A percentile compares a stretch with the other conserved stretches of the same genome.
Evolutionary conservation across 2,113 vertebrate genomes (phyloP).

Genomic region (Puffinus mauretanicus): DNA sequence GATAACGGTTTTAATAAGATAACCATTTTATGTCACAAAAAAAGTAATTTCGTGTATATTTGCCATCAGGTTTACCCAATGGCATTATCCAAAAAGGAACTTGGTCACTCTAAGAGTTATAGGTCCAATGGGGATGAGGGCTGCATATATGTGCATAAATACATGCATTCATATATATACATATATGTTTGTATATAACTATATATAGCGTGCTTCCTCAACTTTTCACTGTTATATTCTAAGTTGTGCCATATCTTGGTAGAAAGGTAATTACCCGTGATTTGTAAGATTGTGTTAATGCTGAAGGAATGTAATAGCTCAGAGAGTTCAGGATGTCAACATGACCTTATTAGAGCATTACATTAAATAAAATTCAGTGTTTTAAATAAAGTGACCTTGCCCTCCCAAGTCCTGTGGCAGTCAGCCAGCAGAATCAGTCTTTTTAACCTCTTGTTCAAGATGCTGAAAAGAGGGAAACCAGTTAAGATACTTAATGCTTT

Average conservation of each 20-base stretch:
- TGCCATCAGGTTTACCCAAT: background rate
- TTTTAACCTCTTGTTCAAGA: conserved; percentile 6
- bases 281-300: background rate
- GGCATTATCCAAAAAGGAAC: background rate
- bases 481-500: background rate
- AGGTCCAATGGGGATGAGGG: background rate
- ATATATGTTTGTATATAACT: background rate
- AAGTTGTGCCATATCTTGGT: background rate
- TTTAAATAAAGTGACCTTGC: conserved; percentile 26
- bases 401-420: background rate
- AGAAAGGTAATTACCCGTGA: background rate
- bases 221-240: background rate
- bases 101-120: background rate
- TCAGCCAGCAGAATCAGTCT: background rate
- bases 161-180: background rate
- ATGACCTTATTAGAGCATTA: background rate
- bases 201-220: background rate
- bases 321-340: background rate
- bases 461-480: background rate
- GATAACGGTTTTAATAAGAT: background rate
- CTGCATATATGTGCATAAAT: background rate
- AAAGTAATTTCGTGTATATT: background rate
- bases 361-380: background rate
- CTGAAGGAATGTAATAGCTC: background rate
- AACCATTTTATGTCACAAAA: background rate